Percentiles rank a stretch among this genome's conserved stretches.
phyloP scores from a whole-genome alignment of 2,797 vertebrate genomes.

The Acipenser transmontanus region DNA sequence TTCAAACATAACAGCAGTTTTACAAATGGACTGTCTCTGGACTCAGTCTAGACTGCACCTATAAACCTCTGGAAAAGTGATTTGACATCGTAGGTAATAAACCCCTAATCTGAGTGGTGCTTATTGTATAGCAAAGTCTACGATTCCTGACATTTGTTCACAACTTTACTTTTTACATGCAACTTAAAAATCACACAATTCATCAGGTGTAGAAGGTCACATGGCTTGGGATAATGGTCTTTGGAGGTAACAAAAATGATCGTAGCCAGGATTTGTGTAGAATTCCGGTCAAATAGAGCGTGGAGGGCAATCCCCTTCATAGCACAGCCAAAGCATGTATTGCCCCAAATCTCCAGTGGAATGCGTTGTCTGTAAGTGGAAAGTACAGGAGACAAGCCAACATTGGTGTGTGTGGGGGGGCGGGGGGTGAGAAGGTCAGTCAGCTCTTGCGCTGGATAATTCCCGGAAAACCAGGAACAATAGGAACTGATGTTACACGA shows the following conservation, averaged over 20 bases:
- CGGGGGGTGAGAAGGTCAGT: neutral
- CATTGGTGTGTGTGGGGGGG: neutral
- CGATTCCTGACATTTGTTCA: too few relatives aligned
- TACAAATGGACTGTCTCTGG: too few relatives aligned
- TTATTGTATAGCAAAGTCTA: too few relatives aligned
- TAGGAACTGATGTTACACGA: neutral
- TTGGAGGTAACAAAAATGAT: too few relatives aligned
- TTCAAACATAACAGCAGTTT: too few relatives aligned
- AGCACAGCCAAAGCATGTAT: slow-evolving; percentile 29
- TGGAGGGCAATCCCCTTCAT: slow-evolving; percentile 31
- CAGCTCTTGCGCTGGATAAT: neutral
- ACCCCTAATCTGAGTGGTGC: too few relatives aligned
- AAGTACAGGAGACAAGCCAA: slow-evolving; percentile 23
- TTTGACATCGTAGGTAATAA: too few relatives aligned
- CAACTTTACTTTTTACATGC: too few relatives aligned
- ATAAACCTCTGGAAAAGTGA: too few relatives aligned
- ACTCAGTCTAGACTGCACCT: too few relatives aligned
- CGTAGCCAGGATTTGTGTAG: too few relatives aligned
- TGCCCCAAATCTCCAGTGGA: slow-evolving; percentile 29
- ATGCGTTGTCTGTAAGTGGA: slow-evolving; percentile 31
- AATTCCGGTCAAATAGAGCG: neutral
- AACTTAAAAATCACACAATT: too few relatives aligned
- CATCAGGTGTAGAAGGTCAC: slow-evolving; percentile 28
- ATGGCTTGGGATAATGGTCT: slow-evolving; percentile 39
- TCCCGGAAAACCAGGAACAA: slow-evolving; percentile 6